Evolutionary conservation across 2,888 invertebrate species (phyloP), one percentile per base, ranked within the genome.

Genomic region (Chymomyza fuscimana): DNA sequence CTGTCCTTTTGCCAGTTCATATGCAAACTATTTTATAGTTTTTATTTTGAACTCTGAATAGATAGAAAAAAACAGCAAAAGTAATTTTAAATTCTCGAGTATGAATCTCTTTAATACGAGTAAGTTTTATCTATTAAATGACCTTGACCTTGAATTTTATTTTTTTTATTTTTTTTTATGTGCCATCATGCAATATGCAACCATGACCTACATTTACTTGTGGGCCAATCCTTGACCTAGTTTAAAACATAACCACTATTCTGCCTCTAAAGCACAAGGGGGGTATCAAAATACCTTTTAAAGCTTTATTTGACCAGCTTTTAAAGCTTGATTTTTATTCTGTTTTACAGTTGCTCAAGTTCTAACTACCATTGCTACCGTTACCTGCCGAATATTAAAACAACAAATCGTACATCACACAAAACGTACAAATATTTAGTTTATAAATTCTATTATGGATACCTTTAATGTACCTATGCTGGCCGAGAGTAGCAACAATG

Each of bases 381-480:
- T 64, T 76, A 75, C 75, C 75, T 75, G 75, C 72, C 75, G 61
- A 58, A 16, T 16, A 51, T 16, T 51, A 51, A 51, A 62, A 29
- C 4, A 75, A 74, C 40, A 32, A 72, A 16, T 58, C 58, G 22
- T 50, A 71, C 86, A 87, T 82, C 80, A 78, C 76, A 72, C 22
- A 75, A 71, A 74, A 72, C 67, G 73, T 74, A 79, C 69, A 79
- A 70, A 70, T 60, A 6, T 22, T 16, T 59, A 36, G 70, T 72
- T 19, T n/a, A 68, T 69, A 54, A 62, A 19, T 29, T 50, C 16
- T 59, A 72, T 52, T 62, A 90, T 90, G 90, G 90, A 90, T 66
- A 79, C 78, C 77, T 89, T 80, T 70, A 86, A 82, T 65, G 83
- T 84, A 77, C 84, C 89, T 72, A 69, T 89, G 71, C 70, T 89